Base-by-base conservation (phyloP, 2,888 invertebrate species). In the Tillus elongatus region DNA sequence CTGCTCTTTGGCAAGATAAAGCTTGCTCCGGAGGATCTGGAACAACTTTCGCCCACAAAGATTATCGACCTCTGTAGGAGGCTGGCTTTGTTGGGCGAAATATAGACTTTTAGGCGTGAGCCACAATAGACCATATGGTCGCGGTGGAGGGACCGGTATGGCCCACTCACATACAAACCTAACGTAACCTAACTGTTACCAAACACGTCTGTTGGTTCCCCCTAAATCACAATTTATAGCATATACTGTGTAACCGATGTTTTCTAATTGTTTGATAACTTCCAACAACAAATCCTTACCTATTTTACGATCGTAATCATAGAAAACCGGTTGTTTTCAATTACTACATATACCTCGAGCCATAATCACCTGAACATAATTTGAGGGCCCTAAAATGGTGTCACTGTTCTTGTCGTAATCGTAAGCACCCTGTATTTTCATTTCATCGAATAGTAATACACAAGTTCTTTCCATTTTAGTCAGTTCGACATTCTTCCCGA, bases 321-420 rank as follows among this genome's bases (percentile, higher is more conserved):
- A 46, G 40, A 41, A 51, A 15, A 49, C 38, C 6, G 43, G 44
- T 27, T 49, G 46, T 35, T 47, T 50, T 45, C 46, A 50, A 30
- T 42, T 45, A 10, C 34, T 16, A 37, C 43, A 39, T 15, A 50
- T 28, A 11, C 43, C 46, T 39, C 47, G 36, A 26, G 41, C 19
- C 33, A 42, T 41, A n/a, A 41, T 37, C 27, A 44, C 46, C 41
- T 46, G 47, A 13, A 30, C 41, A 35, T 43, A 43, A 15, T 24
- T 39, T 30, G 35, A 43, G n/a, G 10, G 47, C n/a, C n/a, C n/a
- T n/a, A n/a, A n/a, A 9, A 42, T 29, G 2, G 8, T 34, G 35
- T 47, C 47, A 33, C 15, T 40, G 15, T 26, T 27, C 35, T 35
- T 35, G 27, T 49, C 46, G 29, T 46, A 47, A n/a, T 42, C 42